phyloP scores from a whole-genome alignment of 2,888 invertebrate species.

The Plebejus anna region DNA sequence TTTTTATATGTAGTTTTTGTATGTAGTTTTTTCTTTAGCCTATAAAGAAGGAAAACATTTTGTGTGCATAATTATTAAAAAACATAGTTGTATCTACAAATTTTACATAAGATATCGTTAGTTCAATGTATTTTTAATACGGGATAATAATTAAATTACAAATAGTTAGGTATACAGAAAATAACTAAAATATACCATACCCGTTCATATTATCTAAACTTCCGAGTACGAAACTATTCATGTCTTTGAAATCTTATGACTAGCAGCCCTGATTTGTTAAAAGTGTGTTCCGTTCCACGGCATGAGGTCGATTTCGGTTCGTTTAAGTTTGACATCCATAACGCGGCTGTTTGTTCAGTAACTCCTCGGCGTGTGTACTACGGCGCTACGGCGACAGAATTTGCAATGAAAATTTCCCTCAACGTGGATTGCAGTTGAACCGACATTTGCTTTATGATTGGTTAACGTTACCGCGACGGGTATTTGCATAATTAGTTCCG shows the following conservation, averaged over 20 bases:
- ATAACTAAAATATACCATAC: too few relatives aligned
- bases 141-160: too few relatives aligned
- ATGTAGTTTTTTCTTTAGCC: background rate
- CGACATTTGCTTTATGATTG: conserved; percentile 57
- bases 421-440: conserved; percentile 66
- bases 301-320: conserved; percentile 71
- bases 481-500: conserved; percentile 35
- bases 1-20: background rate
- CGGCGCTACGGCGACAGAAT: conserved; percentile 61
- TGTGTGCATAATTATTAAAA: too few relatives aligned
- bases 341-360: conserved; percentile 67
- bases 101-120: too few relatives aligned
- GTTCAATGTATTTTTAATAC: too few relatives aligned
- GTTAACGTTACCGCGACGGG: conserved; percentile 45
- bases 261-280: conserved; percentile 41
- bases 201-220: background rate
- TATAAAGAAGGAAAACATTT: too few relatives aligned
- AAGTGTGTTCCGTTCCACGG: conserved; percentile 44
- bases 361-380: conserved; percentile 56
- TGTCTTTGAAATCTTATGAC: background rate
- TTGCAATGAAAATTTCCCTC: conserved; percentile 75
- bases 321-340: conserved; percentile 77
- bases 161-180: too few relatives aligned
- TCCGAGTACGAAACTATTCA: background rate
- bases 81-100: too few relatives aligned